Evolutionary conservation across 2,113 vertebrate genomes (phyloP).

Genomic region (Forbesichthys papilliferus): DNA sequence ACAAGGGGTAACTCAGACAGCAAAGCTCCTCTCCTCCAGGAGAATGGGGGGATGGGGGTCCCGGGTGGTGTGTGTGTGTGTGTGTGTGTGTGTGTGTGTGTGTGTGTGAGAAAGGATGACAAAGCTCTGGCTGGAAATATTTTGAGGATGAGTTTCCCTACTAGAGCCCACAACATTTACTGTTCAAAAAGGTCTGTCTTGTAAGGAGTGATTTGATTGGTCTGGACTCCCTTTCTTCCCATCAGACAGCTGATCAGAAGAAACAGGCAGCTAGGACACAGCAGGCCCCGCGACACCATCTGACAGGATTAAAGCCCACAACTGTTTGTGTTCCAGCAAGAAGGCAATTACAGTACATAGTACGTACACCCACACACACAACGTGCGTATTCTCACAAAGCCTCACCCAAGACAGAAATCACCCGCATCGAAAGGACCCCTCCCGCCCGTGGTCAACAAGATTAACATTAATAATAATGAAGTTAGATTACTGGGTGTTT

Average conservation of each 20-base stretch:
- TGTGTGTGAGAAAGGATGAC: no score
- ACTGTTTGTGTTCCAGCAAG: slow-evolving; percentile 5
- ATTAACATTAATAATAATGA: not conserved
- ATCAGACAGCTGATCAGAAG: no score
- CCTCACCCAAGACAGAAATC: not conserved
- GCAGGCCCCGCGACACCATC: no score
- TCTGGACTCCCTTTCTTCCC: not conserved
- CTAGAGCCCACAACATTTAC: not conserved
- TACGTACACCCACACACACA: not conserved
- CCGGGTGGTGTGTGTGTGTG: not conserved
- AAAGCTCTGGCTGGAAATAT: not conserved
- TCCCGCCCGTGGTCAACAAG: not conserved
- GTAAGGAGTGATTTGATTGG: not conserved
- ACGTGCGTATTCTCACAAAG: no score
- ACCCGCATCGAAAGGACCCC: not conserved
- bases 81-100: slow-evolving; percentile 1
- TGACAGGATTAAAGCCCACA: no score
- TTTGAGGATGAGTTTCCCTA: slow-evolving; percentile 28
- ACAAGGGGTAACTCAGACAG: no score
- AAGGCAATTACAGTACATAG: not conserved
- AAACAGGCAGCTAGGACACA: no score
- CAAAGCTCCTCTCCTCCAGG: no score
- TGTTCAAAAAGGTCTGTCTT: no score
- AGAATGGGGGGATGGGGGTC: no score
- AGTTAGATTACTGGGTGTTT: not conserved